Conservation (phyloP, 23 tunicate species). For the Ciona savignyi region DNA sequence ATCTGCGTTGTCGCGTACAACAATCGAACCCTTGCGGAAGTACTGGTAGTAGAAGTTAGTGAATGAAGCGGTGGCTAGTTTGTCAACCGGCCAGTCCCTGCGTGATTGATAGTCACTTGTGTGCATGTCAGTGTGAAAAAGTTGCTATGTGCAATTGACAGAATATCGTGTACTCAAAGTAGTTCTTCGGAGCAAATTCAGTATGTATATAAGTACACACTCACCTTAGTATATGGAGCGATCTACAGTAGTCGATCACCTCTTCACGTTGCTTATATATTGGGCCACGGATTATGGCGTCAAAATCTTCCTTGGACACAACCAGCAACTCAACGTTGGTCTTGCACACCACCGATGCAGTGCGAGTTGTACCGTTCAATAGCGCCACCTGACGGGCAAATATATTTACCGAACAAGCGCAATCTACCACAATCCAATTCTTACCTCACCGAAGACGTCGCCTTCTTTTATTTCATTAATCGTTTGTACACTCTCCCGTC, state of each 20-base stretch:
- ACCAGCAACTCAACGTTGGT: slow-evolving; percentile 61
- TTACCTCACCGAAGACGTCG: slow-evolving; percentile 71
- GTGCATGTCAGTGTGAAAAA: too few relatives aligned
- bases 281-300: slow-evolving; percentile 54
- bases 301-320: slow-evolving; percentile 63
- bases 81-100: slow-evolving; percentile 65
- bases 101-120: background rate
- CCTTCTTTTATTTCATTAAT: slow-evolving; percentile 65
- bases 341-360: slow-evolving; percentile 78
- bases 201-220: background rate
- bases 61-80: slow-evolving; percentile 36
- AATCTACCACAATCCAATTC: background rate
- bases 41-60: slow-evolving; percentile 61
- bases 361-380: slow-evolving; percentile 50
- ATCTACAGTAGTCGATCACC: slow-evolving; percentile 10
- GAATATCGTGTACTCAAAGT: too few relatives aligned
- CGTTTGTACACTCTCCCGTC: slow-evolving; percentile 34
- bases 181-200: too few relatives aligned
- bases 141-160: too few relatives aligned
- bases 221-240: background rate
- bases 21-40: slow-evolving; percentile 34
- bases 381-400: slow-evolving; percentile 44
- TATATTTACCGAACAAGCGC: background rate
- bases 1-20: slow-evolving; percentile 20
- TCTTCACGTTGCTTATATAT: slow-evolving; percentile 68